These are phyloP conservation scores for Chalcosyrphus nemorum DNA, from an alignment of 2,888 invertebrate genomes.

Conservation along the genomic window DNA sequence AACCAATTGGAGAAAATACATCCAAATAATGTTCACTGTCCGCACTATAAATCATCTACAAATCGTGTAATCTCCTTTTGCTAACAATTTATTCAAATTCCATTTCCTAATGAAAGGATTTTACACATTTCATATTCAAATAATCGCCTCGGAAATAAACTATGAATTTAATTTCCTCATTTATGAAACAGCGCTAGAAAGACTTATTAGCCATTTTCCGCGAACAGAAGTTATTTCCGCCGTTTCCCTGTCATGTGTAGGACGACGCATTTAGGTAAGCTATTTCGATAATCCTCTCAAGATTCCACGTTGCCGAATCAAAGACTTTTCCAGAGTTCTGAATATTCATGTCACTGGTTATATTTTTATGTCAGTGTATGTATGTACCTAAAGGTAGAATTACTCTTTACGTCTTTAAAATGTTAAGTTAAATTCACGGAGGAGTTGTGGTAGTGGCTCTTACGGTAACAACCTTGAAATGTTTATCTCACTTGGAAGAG, in stretches of 20 bases:
- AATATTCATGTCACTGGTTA: background rate
- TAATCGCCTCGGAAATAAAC: slow-evolving; percentile 67
- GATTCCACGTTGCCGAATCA: background rate
- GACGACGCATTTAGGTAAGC: background rate
- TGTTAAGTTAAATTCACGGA: background rate
- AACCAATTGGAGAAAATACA: background rate
- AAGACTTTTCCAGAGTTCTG: background rate
- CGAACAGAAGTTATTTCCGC: slow-evolving; percentile 58
- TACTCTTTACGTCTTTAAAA: background rate
- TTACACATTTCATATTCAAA: slow-evolving; percentile 63
- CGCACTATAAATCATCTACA: slow-evolving; percentile 43
- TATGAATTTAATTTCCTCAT: slow-evolving; percentile 67
- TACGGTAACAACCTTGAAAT: background rate
- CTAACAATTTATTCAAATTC: slow-evolving; percentile 61
- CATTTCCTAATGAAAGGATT: slow-evolving; percentile 65
- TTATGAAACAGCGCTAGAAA: slow-evolving; percentile 38
- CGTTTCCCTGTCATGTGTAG: slow-evolving; percentile 13
- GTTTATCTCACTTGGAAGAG: background rate
- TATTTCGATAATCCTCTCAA: background rate
- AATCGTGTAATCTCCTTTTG: slow-evolving; percentile 64
- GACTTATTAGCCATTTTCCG: slow-evolving; percentile 58
- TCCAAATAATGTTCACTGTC: slow-evolving; percentile 16
- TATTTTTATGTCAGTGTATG: background rate
- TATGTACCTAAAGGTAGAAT: background rate
- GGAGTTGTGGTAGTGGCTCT: background rate